Evolutionary conservation across 2,113 vertebrate species (phyloP), one percentile per base, ranked within the genome.

Genomic region (Gasterosteus nipponicus): DNA sequence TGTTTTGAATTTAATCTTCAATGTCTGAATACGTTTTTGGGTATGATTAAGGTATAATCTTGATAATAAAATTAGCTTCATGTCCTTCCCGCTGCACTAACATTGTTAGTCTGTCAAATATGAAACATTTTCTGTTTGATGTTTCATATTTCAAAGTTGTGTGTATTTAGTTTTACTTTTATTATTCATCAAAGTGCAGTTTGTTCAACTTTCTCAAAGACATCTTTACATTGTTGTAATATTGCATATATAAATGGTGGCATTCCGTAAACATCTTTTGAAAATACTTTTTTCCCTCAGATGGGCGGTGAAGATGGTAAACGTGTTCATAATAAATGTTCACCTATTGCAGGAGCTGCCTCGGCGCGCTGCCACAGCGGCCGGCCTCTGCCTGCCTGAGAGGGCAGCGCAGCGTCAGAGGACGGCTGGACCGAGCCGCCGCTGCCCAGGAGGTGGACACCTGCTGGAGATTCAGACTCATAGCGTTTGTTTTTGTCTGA

Each of bases 281-380:
- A 5, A 33, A 41, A 29, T 38, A 12, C 12, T 33, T 33, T 19
- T 7, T 5, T 12, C 9, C 9, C 47, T 22, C 3, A 59, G 18
- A 49, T 31, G 54, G 6, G 12, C 18, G 10, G 35, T 1, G 5
- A 5, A 57, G 19, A 8, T 42, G 26, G 56, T 51, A 0, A 10
- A 4, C 9, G 29, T 12, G 10, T 67, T 33, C 54, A 0, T 86
- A 71, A 3, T 78, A 82, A 22, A 57, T 42, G 19, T 7, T 35
- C 47, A 92, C 89, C 88, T 33, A 2, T 69, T 33, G 46, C 33
- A 3, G 93, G 92, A 3, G 3, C 1, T 2, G 73, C 39, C 42
- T 90, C 86, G 15, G 75, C 81, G 15, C 90, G 84, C 42, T 88
- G 80, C 35, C 92, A 89, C 56, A 81, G 70, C 0, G 85, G 81